phyloP scores from a whole-genome alignment of 2,888 invertebrate genomes.

The Pasiphila rectangulata region DNA sequence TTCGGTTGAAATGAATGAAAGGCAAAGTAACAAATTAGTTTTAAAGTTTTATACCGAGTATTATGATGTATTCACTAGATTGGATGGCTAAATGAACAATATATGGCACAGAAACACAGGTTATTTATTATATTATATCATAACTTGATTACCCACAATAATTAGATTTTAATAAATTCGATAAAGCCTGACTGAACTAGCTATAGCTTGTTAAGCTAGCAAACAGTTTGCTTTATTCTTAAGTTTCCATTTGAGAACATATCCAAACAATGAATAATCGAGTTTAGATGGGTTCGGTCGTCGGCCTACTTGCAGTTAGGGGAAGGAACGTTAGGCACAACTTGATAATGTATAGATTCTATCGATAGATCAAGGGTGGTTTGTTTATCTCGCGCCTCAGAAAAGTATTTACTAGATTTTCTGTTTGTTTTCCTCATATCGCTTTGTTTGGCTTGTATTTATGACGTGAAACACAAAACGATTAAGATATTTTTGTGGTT shows the following conservation, averaged over 20 bases:
- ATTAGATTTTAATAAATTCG: too few species aligned
- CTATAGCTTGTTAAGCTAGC: neutral
- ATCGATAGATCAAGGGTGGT: constrained; percentile 15
- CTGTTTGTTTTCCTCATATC: neutral
- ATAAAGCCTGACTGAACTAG: constrained; percentile 3
- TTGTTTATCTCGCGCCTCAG: constrained; percentile 2
- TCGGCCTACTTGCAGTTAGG: constrained; percentile 10
- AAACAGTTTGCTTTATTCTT: constrained; percentile 34
- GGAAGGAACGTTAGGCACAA: constrained; percentile 1
- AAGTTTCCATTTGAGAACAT: constrained; percentile 33
- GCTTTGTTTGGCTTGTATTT: neutral
- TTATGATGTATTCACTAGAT: too few species aligned
- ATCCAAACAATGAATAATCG: constrained; percentile 32
- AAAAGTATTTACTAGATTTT: neutral
- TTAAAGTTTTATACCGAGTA: too few species aligned
- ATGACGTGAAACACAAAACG: too few species aligned
- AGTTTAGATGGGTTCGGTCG: constrained; percentile 26
- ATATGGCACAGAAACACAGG: too few species aligned
- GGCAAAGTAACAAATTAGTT: too few species aligned
- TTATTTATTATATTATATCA: too few species aligned
- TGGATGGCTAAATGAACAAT: too few species aligned
- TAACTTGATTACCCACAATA: too few species aligned
- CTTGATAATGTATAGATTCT: constrained; percentile 16
- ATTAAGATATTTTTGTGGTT: too few species aligned
- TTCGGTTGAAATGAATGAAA: too few species aligned